Evolutionary conservation across 2,113 vertebrate species (phyloP).

Genomic region (Ploceus nigricollis): DNA sequence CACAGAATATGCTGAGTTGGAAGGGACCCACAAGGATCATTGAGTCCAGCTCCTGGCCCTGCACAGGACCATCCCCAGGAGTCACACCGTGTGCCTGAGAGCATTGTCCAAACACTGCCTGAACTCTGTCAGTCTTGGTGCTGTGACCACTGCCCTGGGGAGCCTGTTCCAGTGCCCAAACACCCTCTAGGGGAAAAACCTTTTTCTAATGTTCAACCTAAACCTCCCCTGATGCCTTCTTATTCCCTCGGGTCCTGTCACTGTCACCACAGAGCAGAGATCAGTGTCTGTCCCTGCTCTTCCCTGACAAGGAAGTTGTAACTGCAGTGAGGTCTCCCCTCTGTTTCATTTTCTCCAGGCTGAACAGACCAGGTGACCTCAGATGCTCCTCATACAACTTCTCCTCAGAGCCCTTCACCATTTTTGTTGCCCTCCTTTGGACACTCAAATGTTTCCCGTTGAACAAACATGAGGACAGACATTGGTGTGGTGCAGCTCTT

Average conservation of each 20-base stretch:
- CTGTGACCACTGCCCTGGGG: no score
- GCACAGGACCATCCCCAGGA: background rate
- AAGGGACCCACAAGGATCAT: background rate
- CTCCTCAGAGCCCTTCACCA: background rate
- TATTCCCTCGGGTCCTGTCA: rapidly evolving
- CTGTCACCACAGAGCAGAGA: background rate
- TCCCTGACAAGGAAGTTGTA: background rate
- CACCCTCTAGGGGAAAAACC: no score
- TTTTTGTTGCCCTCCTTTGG: background rate
- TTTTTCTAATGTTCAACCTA: background rate
- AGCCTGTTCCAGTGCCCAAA: background rate
- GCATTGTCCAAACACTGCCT: background rate
- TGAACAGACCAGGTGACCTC: background rate
- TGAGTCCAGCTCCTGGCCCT: background rate
- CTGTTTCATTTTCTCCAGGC: background rate
- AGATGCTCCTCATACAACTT: rapidly evolving
- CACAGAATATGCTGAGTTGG: background rate
- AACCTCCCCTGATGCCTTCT: background rate
- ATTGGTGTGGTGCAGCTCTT: rapidly evolving
- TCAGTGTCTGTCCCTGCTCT: background rate
- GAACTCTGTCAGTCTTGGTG: background rate
- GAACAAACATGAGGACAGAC: background rate
- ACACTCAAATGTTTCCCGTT: background rate
- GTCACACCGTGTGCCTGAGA: background rate
- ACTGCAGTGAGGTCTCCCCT: background rate